phyloP scores from a whole-genome alignment of 2,797 vertebrate species.

The Muraenolepis orangiensis region DNA sequence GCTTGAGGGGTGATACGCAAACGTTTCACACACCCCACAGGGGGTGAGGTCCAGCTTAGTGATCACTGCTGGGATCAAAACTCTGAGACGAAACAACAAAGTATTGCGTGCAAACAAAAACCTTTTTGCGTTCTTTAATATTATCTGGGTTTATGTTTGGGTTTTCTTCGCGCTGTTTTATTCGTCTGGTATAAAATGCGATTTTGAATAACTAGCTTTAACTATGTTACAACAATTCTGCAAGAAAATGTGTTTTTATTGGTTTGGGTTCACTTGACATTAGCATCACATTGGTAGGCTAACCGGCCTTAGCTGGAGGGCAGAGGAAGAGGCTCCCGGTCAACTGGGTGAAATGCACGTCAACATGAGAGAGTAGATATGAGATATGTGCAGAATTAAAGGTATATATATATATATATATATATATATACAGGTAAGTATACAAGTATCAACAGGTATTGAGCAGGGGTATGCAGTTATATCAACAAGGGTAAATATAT shows the following conservation, averaged over 20 bases:
- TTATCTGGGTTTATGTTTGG: not conserved
- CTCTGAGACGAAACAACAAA: not conserved
- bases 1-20: conserved; percentile 16
- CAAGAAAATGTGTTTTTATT: not conserved
- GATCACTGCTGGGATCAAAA: not conserved
- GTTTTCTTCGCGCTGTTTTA: not conserved
- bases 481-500: too few relatives aligned
- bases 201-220: not conserved
- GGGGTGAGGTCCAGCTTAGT: not conserved
- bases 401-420: too few relatives aligned
- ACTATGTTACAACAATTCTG: not conserved
- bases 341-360: not conserved
- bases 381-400: too few relatives aligned
- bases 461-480: too few relatives aligned
- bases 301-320: not conserved
- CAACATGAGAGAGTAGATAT: too few relatives aligned
- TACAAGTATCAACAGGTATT: too few relatives aligned
- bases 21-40: not conserved
- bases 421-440: too few relatives aligned
- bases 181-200: not conserved
- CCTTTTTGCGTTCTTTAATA: not conserved
- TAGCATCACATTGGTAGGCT: not conserved
- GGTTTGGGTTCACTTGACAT: not conserved
- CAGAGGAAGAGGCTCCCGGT: not conserved
- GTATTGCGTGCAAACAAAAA: not conserved